These are phyloP conservation scores for Atrichornis clamosus DNA, from an alignment of 2,113 vertebrate species.

Conservation along the genomic window DNA sequence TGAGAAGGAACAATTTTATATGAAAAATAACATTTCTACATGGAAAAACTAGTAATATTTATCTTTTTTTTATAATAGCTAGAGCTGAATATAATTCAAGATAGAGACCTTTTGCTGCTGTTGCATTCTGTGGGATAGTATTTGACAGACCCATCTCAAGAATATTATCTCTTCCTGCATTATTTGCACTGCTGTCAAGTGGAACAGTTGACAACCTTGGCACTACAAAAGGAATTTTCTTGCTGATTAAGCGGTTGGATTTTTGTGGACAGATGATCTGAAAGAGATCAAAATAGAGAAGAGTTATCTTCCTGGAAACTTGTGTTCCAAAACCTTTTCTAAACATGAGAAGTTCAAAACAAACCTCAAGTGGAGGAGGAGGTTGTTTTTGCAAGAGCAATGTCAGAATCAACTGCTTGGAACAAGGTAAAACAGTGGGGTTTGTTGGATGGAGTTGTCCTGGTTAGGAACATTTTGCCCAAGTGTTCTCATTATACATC, in stretches of 20 bases:
- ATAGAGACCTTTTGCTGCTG: slow-evolving; percentile 6
- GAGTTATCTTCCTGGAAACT: background rate
- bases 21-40: background rate
- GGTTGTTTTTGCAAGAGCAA: background rate
- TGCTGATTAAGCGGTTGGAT: background rate
- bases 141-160: background rate
- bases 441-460: background rate
- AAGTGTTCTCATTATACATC: background rate
- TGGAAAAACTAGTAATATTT: background rate
- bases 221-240: slow-evolving; percentile 4
- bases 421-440: background rate
- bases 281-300: background rate
- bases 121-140: background rate
- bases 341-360: background rate
- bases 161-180: background rate
- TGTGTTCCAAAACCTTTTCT: background rate
- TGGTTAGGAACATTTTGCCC: background rate
- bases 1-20: background rate
- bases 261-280: slow-evolving; percentile 23
- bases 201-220: background rate
- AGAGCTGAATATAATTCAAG: background rate
- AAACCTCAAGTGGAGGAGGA: background rate
- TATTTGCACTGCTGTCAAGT: background rate
- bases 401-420: background rate
- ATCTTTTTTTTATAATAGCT: background rate